Evolutionary conservation across 2,888 invertebrate species (phyloP).

Genomic region (Agapostemon virescens): DNA sequence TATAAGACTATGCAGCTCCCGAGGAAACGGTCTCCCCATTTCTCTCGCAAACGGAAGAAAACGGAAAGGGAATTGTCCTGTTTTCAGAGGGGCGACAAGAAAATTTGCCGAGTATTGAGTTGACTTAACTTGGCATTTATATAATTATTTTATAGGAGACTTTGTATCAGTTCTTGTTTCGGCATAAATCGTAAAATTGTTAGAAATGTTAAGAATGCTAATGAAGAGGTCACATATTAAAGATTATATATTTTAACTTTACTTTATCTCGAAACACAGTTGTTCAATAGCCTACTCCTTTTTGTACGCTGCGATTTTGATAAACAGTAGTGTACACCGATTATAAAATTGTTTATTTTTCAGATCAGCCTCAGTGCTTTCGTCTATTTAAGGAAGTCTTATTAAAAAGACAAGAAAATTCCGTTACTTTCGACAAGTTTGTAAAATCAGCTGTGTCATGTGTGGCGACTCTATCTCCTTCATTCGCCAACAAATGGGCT

Average conservation of each 20-base stretch:
- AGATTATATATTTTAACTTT: background rate
- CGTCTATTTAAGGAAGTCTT: background rate
- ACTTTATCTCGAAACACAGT: background rate
- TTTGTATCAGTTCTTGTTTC: background rate
- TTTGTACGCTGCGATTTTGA: background rate
- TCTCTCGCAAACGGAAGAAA: slow-evolving; percentile 1
- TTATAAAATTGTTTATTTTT: background rate
- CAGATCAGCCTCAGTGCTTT: background rate
- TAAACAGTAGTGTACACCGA: too few relatives aligned
- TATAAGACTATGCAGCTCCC: background rate
- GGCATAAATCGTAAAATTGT: background rate
- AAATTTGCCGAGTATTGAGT: slow-evolving; percentile 2
- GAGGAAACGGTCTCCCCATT: background rate
- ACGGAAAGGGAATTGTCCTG: slow-evolving; percentile 4
- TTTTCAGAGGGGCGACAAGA: background rate
- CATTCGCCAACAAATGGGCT: too few relatives aligned
- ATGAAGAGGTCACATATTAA: background rate
- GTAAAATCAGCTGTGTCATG: too few relatives aligned
- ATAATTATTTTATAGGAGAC: background rate
- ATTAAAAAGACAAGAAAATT: too few relatives aligned
- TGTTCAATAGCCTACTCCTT: background rate
- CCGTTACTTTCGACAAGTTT: too few relatives aligned
- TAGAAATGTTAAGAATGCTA: background rate
- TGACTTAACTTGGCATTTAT: background rate
- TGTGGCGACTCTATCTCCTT: too few relatives aligned